Evolutionary conservation across 2,113 vertebrate genomes (phyloP).

Genomic region (Sclerurus mexicanus): DNA sequence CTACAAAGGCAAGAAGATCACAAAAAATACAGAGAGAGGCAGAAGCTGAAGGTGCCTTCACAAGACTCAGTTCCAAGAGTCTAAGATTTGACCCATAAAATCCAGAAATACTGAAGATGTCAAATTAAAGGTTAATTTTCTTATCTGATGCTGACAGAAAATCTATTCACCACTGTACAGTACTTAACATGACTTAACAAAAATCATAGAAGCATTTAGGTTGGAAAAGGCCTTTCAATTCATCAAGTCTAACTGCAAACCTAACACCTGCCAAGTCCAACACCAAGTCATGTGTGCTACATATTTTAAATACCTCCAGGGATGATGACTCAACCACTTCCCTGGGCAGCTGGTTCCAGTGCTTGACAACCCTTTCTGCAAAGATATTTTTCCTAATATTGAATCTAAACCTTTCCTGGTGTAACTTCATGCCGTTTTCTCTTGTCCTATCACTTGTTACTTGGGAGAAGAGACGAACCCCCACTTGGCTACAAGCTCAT

Average conservation of each 20-base stretch:
- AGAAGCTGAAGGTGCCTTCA: neutral
- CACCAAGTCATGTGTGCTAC: neutral
- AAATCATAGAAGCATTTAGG: neutral
- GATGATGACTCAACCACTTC: neutral
- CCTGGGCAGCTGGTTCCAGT: neutral
- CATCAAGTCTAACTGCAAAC: rapidly evolving
- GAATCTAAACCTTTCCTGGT: neutral
- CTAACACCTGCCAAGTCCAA: neutral
- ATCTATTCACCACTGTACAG: neutral
- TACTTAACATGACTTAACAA: neutral
- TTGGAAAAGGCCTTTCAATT: neutral
- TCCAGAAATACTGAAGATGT: neutral
- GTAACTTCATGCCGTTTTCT: neutral
- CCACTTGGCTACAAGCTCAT: neutral
- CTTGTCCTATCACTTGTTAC: neutral
- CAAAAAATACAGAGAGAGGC: neutral
- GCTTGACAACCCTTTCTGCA: neutral
- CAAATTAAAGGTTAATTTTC: neutral
- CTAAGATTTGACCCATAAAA: neutral
- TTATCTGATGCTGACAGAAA: neutral
- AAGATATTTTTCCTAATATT: neutral
- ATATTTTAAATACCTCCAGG: neutral
- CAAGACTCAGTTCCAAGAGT: neutral
- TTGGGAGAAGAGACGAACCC: neutral
- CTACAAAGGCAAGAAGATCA: neutral